Evolutionary conservation across 2,888 invertebrate species (phyloP).

Genomic region (Rhynchonema sp.): DNA sequence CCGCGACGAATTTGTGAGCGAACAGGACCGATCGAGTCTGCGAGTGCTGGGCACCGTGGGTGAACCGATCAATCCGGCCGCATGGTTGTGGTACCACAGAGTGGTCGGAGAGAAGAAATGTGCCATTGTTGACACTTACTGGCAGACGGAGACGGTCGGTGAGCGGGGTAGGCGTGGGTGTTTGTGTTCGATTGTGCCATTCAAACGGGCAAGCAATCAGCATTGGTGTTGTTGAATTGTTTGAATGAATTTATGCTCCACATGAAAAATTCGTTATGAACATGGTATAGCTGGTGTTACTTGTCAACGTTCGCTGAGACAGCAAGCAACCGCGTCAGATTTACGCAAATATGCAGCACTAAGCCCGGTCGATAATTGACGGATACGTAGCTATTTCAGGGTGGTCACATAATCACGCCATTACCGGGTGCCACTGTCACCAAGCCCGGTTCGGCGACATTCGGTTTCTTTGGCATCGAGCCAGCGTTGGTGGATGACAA

Average conservation of each 20-base stretch:
- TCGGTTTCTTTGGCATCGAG: conserved; percentile 90
- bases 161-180: neutral
- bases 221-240: too few relatives aligned
- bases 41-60: conserved; percentile 87
- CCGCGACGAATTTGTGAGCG: neutral
- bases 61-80: conserved; percentile 94
- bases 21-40: conserved; percentile 37
- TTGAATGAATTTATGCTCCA: too few relatives aligned
- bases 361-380: too few relatives aligned
- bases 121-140: conserved; percentile 91
- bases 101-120: conserved; percentile 33
- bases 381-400: too few relatives aligned
- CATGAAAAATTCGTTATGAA: too few relatives aligned
- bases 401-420: conserved; percentile 86
- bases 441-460: conserved; percentile 94
- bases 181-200: neutral
- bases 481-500: conserved; percentile 68
- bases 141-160: conserved; percentile 83
- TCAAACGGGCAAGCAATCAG: neutral
- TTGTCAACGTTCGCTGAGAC: too few relatives aligned
- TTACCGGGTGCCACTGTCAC: conserved; percentile 84
- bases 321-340: too few relatives aligned
- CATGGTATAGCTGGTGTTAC: too few relatives aligned
- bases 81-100: conserved; percentile 31
- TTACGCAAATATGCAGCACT: too few relatives aligned